phyloP scores from a whole-genome alignment of 2,113 vertebrate genomes.

The Procavia capensis region DNA sequence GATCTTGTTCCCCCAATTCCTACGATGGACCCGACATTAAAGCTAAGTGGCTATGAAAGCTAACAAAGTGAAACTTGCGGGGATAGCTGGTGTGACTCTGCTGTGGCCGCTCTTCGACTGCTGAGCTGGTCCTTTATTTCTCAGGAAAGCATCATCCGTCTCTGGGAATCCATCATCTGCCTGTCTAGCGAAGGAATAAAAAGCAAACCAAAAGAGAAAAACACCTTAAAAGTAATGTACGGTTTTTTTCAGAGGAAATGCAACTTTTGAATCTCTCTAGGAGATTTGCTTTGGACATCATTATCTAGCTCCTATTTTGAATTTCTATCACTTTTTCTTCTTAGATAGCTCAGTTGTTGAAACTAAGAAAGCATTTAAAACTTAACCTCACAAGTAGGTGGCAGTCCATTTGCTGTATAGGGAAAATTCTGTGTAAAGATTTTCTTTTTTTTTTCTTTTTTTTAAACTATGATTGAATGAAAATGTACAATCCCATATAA shows the following conservation, averaged over 20 bases:
- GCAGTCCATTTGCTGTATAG: neutral
- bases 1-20: constrained; percentile 56
- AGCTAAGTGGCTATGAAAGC: constrained; percentile 65
- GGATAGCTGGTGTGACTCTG: neutral
- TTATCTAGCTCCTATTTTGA: neutral
- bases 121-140: constrained; percentile 27
- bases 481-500: no score
- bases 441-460: no score
- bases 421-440: neutral
- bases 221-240: constrained; percentile 11
- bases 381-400: neutral
- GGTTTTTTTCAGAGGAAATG: neutral
- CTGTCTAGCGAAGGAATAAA: neutral
- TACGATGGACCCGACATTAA: constrained; percentile 59
- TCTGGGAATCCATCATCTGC: neutral
- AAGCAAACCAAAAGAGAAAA: neutral
- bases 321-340: neutral
- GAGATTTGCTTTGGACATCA: neutral
- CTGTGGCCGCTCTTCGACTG: neutral
- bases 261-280: neutral
- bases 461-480: no score
- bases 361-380: constrained; percentile 19
- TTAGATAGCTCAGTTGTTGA: neutral
- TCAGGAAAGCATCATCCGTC: neutral
- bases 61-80: constrained; percentile 63